Evolutionary conservation across 2,113 vertebrate genomes (phyloP).

Genomic region (Fulica atra): DNA sequence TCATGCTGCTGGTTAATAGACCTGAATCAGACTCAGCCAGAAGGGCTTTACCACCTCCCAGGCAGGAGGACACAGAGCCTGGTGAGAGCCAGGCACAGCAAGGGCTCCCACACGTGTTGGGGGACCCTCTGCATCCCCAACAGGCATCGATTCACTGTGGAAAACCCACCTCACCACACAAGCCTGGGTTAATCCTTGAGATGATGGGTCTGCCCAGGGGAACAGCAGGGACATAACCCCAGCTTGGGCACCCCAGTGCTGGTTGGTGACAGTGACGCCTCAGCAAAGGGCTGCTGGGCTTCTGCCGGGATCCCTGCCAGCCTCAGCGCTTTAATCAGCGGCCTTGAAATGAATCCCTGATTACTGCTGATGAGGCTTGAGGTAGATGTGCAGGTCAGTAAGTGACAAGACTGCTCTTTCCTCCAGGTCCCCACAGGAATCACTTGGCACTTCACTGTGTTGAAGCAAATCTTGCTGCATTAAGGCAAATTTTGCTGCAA

Average conservation of each 20-base stretch:
- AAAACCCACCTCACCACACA: background rate
- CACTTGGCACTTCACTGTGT: background rate
- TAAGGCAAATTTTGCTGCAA: background rate
- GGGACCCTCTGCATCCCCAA: background rate
- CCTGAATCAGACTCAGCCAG: background rate
- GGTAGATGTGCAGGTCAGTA: background rate
- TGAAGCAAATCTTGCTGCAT: background rate
- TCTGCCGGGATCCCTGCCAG: too few relatives aligned
- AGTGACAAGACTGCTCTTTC: background rate
- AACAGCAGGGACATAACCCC: background rate
- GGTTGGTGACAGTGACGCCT: background rate
- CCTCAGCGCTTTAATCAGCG: accelerated
- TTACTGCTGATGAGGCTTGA: background rate
- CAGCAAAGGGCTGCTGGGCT: background rate
- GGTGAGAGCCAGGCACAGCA: background rate
- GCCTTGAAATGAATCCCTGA: background rate
- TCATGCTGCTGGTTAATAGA: background rate
- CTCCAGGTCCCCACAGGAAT: background rate
- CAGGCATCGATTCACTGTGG: background rate
- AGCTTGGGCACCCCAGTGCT: background rate
- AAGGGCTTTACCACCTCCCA: background rate
- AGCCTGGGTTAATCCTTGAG: background rate
- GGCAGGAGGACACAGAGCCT: background rate
- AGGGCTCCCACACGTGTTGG: background rate
- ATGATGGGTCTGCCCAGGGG: background rate